Evolutionary conservation across 2,888 invertebrate species (phyloP), one percentile per base, ranked within the genome.

Genomic region (Drosophila cognata): DNA sequence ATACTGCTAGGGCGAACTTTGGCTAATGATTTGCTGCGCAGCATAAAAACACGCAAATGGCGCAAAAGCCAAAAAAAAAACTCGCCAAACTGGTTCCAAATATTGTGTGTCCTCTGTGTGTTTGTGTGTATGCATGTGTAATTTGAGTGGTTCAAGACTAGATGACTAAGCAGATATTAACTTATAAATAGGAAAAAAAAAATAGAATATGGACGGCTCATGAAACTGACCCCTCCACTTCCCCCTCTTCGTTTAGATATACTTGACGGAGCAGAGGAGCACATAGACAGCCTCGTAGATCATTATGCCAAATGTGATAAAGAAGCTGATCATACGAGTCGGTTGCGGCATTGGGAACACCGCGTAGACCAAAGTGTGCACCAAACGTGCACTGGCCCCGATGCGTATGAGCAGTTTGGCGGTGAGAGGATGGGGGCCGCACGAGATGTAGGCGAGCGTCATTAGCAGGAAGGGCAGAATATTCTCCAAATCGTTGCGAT

Each of bases 401-500:
- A 94, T 84, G 52, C 95, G 93, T 91, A 95, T 95, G 50, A 95
- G 90, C 67, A 94, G 90, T 33, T 93, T 91, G 10, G 95, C 95
- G 18, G 94, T 68, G 69, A 91, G 90, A 6, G 93, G 90, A 53
- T 93, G 90, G 0, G 96, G 96, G 56, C 94, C 93, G 0, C 94
- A 94, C 61, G 94, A 88, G 11, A 95, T 91, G 91, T 95, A 96
- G 29, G 94, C 91, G 46, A 94, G 91, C 28, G 94, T 94, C 68
- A 94, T 92, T 3, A 94, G 76, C 50, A 95, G 90, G 89, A 95
- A 96, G 2, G 95, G 93, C 6, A 94, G 91, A 67, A 96, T 95
- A 92, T 95, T 96, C 91, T 96, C 96, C 88, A 96, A 83, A 90
- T 96, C 96, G 85, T 96, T 96, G 83, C 94, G 94, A 91, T 96